A percentile compares a stretch with the other conserved stretches of the same genome.
These are phyloP conservation scores for Asobara japonica DNA, from an alignment of 1,140 invertebrate genomes.

Conservation along the genomic window DNA sequence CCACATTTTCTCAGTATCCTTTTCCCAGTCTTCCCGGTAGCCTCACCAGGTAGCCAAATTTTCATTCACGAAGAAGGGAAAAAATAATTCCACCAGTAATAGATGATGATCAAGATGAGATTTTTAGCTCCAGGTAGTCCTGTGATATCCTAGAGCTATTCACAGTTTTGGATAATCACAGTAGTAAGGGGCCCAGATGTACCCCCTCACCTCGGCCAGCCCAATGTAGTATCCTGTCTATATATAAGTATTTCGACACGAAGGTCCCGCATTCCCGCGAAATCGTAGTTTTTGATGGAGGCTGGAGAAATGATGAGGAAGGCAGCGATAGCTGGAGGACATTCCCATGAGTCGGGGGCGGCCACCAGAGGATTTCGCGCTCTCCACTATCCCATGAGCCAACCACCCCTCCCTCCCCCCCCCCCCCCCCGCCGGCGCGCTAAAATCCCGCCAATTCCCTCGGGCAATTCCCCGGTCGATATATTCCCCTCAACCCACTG, in stretches of 20 bases:
- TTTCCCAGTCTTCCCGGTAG: background rate
- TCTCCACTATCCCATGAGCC: conserved; percentile 37
- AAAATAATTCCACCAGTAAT: background rate
- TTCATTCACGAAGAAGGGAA: background rate
- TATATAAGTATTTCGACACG: conserved; percentile 24
- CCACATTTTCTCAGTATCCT: too few species aligned
- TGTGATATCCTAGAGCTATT: conserved; percentile 16
- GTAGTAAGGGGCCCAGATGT: background rate
- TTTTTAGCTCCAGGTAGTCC: conserved; percentile 4
- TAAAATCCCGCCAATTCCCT: conserved; percentile 22
- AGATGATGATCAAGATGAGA: background rate
- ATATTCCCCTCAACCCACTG: conserved; percentile 16
- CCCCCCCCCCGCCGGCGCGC: conserved; percentile 33
- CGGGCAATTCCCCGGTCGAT: conserved; percentile 10
- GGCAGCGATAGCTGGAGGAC: conserved; percentile 48
- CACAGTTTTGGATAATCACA: conserved; percentile 23
- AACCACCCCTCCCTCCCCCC: too few species aligned
- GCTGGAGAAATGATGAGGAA: conserved; percentile 21
- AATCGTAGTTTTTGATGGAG: conserved; percentile 23
- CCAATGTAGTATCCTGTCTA: background rate
- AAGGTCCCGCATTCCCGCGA: conserved; percentile 28
- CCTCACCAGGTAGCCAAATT: background rate
- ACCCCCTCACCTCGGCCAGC: background rate
- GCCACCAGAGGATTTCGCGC: conserved; percentile 45
- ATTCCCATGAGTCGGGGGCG: conserved; percentile 63